Percentiles rank a stretch among this genome's conserved stretches.
phyloP scores from a whole-genome alignment of 1,140 invertebrate genomes.

The Drosophila setifemur region DNA sequence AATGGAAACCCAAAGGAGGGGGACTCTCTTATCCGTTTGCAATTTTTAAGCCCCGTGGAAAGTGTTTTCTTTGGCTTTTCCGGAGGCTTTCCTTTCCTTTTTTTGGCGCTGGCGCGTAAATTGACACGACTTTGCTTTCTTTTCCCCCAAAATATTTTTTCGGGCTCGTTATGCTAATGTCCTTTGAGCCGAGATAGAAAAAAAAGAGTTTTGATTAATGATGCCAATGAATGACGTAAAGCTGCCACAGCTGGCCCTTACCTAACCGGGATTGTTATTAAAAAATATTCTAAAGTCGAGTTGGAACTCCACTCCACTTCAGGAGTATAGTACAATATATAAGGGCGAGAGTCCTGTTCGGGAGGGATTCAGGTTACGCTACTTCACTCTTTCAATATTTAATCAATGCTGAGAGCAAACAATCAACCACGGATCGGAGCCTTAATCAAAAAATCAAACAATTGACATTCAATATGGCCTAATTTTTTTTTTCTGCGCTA shows the following conservation, averaged over 20 bases:
- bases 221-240: slow-evolving; percentile 48
- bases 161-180: slow-evolving; percentile 73
- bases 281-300: slow-evolving; percentile 19
- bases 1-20: slow-evolving; percentile 9
- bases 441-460: slow-evolving; percentile 82
- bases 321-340: not conserved
- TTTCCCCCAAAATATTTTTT: slow-evolving; percentile 27
- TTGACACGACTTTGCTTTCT: slow-evolving; percentile 75
- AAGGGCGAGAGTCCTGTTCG: slow-evolving; percentile 4
- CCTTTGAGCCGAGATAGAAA: slow-evolving; percentile 35
- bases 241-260: slow-evolving; percentile 49
- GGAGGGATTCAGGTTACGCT: slow-evolving; percentile 56
- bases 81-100: too few relatives aligned
- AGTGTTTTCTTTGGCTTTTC: slow-evolving; percentile 42
- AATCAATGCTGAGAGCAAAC: slow-evolving; percentile 63
- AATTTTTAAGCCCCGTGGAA: slow-evolving; percentile 63
- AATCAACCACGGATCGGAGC: slow-evolving; percentile 16
- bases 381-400: slow-evolving; percentile 75
- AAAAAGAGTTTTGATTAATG: slow-evolving; percentile 81
- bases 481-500: slow-evolving; percentile 81
- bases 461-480: slow-evolving; percentile 82
- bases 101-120: slow-evolving; percentile 54
- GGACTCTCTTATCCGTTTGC: slow-evolving; percentile 69
- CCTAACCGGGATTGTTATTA: slow-evolving; percentile 34
- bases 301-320: slow-evolving; percentile 28